Percentiles rank a stretch among this genome's conserved stretches.
These are phyloP conservation scores for Sylvia borin DNA, from an alignment of 2,797 vertebrate species.

Conservation along the genomic window DNA sequence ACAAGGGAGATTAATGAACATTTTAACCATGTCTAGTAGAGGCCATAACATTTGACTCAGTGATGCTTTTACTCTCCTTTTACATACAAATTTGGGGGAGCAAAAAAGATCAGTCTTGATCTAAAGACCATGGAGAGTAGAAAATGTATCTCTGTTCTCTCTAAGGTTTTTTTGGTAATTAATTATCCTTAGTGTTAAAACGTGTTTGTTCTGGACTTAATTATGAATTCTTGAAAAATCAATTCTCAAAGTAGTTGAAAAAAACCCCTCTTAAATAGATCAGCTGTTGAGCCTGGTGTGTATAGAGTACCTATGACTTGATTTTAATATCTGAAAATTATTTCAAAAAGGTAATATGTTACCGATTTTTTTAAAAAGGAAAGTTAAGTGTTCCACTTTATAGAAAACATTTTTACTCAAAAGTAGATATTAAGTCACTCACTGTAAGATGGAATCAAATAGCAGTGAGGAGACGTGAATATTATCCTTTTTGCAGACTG, in stretches of 20 bases:
- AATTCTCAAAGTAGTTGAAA: neutral
- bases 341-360: neutral
- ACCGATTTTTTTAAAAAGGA: neutral
- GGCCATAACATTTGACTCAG: neutral
- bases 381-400: neutral
- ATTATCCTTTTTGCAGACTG: neutral
- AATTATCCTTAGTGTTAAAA: neutral
- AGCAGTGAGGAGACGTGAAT: neutral
- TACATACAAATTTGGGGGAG: rapidly evolving
- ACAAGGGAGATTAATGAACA: neutral
- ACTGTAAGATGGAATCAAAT: neutral
- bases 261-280: neutral
- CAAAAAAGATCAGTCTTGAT: neutral
- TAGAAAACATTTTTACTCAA: neutral
- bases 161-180: neutral
- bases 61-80: neutral
- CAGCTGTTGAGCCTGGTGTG: neutral
- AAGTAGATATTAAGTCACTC: neutral
- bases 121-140: neutral
- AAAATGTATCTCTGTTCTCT: neutral
- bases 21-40: neutral
- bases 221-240: neutral
- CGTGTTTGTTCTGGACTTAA: neutral
- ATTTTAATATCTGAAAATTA: conserved; percentile 8
- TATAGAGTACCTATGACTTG: neutral